phyloP scores from a whole-genome alignment of 2,888 invertebrate species.

The Rapana venosa region DNA sequence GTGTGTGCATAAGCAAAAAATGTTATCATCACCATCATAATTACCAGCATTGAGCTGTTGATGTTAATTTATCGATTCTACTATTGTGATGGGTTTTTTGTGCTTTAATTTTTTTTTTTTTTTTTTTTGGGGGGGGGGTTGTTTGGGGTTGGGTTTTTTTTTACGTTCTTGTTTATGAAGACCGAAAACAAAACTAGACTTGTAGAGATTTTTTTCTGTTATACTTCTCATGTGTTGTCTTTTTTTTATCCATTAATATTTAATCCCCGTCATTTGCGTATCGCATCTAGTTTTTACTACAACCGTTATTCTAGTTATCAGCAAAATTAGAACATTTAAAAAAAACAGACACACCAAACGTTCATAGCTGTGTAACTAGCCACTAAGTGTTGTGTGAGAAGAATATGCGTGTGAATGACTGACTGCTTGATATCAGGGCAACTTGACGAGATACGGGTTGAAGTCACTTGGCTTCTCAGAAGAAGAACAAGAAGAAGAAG shows the following conservation, averaged over 20 bases:
- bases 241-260: neutral
- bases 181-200: too few relatives aligned
- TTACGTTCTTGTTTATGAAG: neutral
- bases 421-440: neutral
- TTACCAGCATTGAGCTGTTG: neutral
- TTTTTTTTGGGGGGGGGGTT: neutral
- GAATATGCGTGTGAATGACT: neutral
- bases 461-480: neutral
- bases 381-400: neutral
- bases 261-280: neutral
- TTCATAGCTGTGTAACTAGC: slow-evolving; percentile 1
- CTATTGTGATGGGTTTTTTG: neutral
- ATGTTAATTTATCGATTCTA: neutral
- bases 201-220: too few relatives aligned
- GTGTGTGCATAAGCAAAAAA: too few relatives aligned
- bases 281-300: neutral
- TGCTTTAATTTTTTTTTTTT: neutral
- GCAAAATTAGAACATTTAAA: neutral
- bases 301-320: too few relatives aligned
- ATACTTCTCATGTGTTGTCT: neutral
- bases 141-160: neutral
- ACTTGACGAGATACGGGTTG: neutral
- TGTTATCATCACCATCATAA: too few relatives aligned
- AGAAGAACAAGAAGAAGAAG: neutral
- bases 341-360: neutral